Evolutionary conservation across 2,113 vertebrate genomes (phyloP), one percentile per base, ranked within the genome.

Genomic region (Baryphthengus martii): DNA sequence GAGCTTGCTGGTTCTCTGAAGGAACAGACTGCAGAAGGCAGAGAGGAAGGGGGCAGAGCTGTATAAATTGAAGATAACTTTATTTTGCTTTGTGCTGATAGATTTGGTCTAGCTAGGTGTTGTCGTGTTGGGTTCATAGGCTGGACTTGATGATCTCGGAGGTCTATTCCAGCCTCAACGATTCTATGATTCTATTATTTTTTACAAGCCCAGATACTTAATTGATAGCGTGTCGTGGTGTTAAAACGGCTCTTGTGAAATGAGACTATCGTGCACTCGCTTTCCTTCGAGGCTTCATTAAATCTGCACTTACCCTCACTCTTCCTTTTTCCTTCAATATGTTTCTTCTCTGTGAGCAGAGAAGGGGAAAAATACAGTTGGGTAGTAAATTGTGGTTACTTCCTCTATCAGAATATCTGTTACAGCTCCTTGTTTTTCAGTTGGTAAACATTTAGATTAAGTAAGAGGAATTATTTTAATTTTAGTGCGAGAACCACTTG

Each of bases 361-460:
- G 79, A 56, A 75, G 50, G 53, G 44, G 35, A 29, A 95, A 97
- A 94, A 72, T 75, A 84, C 93, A 76, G 94, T 93, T 93, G 61
- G 49, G 93, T 61, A 74, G 87, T 96, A 95, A 95, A 96, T 94
- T 85, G 84, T 89, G 93, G 94, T 93, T 95, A 96, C 96, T 97
- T 97, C 95, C 91, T 94, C 70, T 89, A 33, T 65, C 56, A 65
- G 45, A 94, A 87, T 90, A 92, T 90, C 93, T 94, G 88, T 90
- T 92, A 82, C 45, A 82, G 49, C 73, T 89, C 83, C 61, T 81
- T 84, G 65, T 56, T 94, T 94, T 90, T 89, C 65, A 81, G 83
- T 92, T 95, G 76, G 72, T 94, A 58, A 92, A 83, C 63, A 81
- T 86, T 50, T 83, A 89, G 42, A 74, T 61, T 77, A 88, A 93